A percentile compares a stretch with the other conserved stretches of the same genome.
Evolutionary conservation across 2,888 invertebrate species (phyloP).

Genomic region (Rhagonycha lutea): DNA sequence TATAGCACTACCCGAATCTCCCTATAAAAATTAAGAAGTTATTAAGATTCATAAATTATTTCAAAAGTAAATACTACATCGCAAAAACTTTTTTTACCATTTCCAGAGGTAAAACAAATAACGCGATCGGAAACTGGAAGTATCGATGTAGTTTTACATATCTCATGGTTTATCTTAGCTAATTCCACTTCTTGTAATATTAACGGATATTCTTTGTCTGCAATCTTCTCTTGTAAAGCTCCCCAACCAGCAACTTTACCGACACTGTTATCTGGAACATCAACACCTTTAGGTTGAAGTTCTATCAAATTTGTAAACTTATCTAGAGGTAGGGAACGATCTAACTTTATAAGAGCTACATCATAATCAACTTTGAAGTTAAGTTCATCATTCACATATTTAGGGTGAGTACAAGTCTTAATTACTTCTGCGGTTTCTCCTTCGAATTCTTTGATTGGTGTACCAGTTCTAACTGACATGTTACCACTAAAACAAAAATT

Average conservation of each 20-base stretch:
- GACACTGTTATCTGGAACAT: background rate
- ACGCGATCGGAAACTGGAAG: background rate
- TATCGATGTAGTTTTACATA: background rate
- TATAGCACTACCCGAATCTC: background rate
- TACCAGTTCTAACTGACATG: background rate
- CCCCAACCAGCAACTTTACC: background rate
- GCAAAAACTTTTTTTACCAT: background rate
- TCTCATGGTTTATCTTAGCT: background rate
- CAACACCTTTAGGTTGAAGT: background rate
- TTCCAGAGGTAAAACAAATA: background rate
- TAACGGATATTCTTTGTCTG: no score
- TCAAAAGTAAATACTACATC: background rate
- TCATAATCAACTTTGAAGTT: constrained; percentile 40
- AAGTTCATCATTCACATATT: constrained; percentile 23
- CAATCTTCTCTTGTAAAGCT: background rate
- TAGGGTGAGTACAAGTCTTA: background rate
- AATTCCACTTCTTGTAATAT: background rate
- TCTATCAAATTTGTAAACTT: background rate
- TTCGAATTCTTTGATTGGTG: background rate
- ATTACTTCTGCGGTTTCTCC: background rate
- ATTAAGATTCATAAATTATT: background rate
- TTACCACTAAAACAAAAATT: no score
- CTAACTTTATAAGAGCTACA: constrained; percentile 43
- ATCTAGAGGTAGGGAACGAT: background rate
- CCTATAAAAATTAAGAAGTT: background rate